phyloP scores from a whole-genome alignment of 2,888 invertebrate species.

The Cerastis rubricosa region DNA sequence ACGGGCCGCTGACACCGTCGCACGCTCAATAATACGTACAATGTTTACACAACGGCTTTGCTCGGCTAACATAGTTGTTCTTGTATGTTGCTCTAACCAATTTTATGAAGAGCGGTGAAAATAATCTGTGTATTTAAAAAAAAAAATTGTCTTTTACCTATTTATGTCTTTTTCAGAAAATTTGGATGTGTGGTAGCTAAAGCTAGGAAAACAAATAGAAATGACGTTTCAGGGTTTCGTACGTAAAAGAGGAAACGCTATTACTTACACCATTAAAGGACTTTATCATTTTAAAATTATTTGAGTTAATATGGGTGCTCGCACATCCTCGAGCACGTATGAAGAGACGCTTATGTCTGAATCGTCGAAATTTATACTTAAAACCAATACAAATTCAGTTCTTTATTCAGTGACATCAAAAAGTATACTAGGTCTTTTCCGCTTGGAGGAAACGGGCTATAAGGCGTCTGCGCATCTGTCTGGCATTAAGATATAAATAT shows the following conservation, averaged over 20 bases:
- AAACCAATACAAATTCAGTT: neutral
- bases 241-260: neutral
- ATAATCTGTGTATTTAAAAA: slow-evolving; percentile 9
- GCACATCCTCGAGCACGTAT: neutral
- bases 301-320: neutral
- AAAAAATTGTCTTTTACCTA: neutral
- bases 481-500: no score
- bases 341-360: neutral
- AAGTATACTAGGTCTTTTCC: neutral
- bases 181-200: neutral
- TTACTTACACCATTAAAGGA: neutral
- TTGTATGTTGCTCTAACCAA: slow-evolving; percentile 35
- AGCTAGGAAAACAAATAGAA: neutral
- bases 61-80: slow-evolving; percentile 56
- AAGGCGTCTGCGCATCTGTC: neutral
- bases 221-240: neutral
- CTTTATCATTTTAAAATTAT: neutral
- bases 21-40: slow-evolving; percentile 83
- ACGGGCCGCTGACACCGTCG: slow-evolving; percentile 80
- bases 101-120: slow-evolving; percentile 22
- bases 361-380: neutral
- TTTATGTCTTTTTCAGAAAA: neutral
- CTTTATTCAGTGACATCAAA: neutral
- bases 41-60: slow-evolving; percentile 82
- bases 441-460: neutral